Evolutionary conservation across 1,140 invertebrate genomes (phyloP), one percentile per base, ranked within the genome.

Genomic region (Meteorus sp.): DNA sequence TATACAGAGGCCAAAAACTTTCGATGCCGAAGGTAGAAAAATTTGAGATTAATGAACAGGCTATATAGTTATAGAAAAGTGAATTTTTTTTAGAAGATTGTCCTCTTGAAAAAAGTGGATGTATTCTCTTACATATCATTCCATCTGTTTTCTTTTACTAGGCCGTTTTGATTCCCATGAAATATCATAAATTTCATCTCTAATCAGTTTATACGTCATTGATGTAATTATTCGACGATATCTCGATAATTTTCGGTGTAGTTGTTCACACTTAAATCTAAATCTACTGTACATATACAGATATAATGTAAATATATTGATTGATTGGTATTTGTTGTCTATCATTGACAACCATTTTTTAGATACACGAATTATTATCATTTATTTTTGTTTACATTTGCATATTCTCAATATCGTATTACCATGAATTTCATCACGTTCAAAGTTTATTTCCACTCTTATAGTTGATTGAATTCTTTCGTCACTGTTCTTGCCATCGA

Each of bases 21-120:
- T 56, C 54, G 43, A 57, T 50, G 22, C 31, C 50, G 25, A 17
- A 55, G 53, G 43, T 58, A 23, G 20, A 61, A 64, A 61, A 63
- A 63, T 61, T 61, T 54, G 59, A 57, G 9, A 64, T 51, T 48
- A 56, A 43, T 13, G 45, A 56, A 56, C 39, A 44, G 15, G 3
- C 35, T 52, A 37, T 15, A 22, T 57, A 37, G 17, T 37, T 41
- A 50, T 25, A 57, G 17, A 44, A 4, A 4, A 44, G 13, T 29
- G 9, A 9, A 15, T 3, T 53, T 53, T 47, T 20, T 45, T 27
- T 22, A 43, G 11, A 51, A 20, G 60, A 62, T 55, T 62, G 51
- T 33, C 50, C 50, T 45, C 54, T 56, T 25, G 52, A 61, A 62
- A 65, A 47, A 59, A 33, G 44, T 56, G 33, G 29, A 35, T 47